Evolutionary conservation across 2,888 invertebrate species (phyloP), one percentile per base, ranked within the genome.

Genomic region (Rhagium mordax): DNA sequence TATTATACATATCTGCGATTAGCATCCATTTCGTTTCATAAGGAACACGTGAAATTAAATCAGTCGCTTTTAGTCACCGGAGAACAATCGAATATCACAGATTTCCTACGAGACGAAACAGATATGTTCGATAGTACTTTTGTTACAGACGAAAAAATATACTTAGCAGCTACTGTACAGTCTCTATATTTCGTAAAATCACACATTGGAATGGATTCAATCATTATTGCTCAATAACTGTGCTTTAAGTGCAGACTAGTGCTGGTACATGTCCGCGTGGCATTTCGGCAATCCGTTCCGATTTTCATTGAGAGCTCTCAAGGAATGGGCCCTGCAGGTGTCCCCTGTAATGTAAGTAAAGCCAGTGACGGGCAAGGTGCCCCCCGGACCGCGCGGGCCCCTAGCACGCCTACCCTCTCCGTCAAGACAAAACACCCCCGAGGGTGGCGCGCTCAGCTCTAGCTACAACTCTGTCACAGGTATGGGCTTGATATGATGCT

Each of bases 391-490:
- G 71, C 86, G 81, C 16, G 86, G 85, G 87, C 88, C 88, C 73
- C 90, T 89, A 77, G 87, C 87, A 84, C 88, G 88, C 87, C 88
- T 84, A 82, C 87, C 87, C 83, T 87, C 87, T 81, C 87, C 87
- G 81, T 87, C 88, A 90, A 94, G 90, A 92, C 93, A 94, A 90
- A 90, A 94, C 89, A 91, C 90, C 93, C 90, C 93, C 90, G 88
- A 84, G 83, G 92, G 93, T 90, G 95, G 95, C 92, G 95, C 95
- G 94, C 95, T 95, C 90, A 95, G 94, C 92, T 96, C 95, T 95
- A 96, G 96, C 95, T 96, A 96, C 94, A 96, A 95, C 88, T 96
- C 96, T 90, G 96, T 96, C 84, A 96, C 95, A 81, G 96, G 96
- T 85, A 96, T 94, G 18, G 95, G 94, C 85, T 92, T 90, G 77